Percentiles rank a stretch among this genome's conserved stretches.
These are phyloP conservation scores for Trisateles emortualis DNA, from an alignment of 2,888 invertebrate species.

Conservation along the genomic window DNA sequence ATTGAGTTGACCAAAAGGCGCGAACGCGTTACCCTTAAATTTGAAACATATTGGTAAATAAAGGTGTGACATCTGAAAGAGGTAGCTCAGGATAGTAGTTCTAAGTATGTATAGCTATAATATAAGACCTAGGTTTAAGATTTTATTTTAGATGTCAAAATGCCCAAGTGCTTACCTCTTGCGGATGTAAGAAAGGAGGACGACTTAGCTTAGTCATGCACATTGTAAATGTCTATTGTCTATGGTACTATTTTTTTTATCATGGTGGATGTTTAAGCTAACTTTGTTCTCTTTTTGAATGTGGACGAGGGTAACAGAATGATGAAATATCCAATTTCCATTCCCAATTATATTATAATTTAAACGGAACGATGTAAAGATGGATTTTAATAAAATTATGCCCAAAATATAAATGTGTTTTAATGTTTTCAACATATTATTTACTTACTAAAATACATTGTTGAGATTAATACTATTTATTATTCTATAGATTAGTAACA, in stretches of 20 bases:
- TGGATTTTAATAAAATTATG: conserved; percentile 76
- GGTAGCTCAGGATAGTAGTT: conserved; percentile 31
- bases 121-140: conserved; percentile 30
- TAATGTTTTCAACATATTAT: conserved; percentile 14
- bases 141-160: conserved; percentile 37
- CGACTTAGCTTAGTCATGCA: conserved; percentile 10
- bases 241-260: conserved; percentile 11
- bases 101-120: conserved; percentile 22
- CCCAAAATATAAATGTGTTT: conserved; percentile 52
- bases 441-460: no score
- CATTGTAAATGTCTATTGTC: conserved; percentile 1
- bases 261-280: conserved; percentile 23
- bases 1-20: conserved; percentile 17
- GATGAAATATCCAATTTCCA: conserved; percentile 35
- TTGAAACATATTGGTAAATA: conserved; percentile 1
- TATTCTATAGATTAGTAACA: neutral
- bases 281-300: conserved; percentile 8
- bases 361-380: conserved; percentile 54
- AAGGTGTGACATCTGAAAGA: conserved; percentile 27
- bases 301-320: conserved; percentile 19
- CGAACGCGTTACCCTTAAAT: conserved; percentile 12
- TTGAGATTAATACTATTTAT: neutral
- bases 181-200: conserved; percentile 22
- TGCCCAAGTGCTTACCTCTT: conserved; percentile 31
- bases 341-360: conserved; percentile 46